Evolutionary conservation across 2,888 invertebrate genomes (phyloP).

Genomic region (Vanessa cardui): DNA sequence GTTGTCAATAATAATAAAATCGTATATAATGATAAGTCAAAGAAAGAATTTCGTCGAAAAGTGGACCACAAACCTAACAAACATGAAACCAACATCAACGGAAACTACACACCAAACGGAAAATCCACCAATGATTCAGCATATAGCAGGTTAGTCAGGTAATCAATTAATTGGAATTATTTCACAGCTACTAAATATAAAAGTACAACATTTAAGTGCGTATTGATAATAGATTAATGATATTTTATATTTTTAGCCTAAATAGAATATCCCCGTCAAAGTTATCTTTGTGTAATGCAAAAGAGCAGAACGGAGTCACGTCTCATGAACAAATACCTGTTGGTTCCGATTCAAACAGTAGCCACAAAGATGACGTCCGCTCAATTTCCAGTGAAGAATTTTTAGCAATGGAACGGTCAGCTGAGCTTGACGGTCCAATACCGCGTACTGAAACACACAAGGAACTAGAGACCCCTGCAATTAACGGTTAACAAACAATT

Average conservation of each 20-base stretch:
- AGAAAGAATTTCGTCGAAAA: conserved; percentile 60
- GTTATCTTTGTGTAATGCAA: conserved; percentile 68
- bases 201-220: background rate
- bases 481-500: conserved; percentile 51
- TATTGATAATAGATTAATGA: background rate
- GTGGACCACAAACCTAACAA: conserved; percentile 66
- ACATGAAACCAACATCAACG: conserved; percentile 59
- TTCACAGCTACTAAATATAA: background rate
- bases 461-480: conserved; percentile 53
- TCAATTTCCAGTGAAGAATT: conserved; percentile 77
- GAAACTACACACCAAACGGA: conserved; percentile 69
- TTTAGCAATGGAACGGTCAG: conserved; percentile 76
- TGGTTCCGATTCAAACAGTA: conserved; percentile 65
- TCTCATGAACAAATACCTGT: conserved; percentile 63
- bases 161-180: conserved; percentile 40
- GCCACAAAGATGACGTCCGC: conserved; percentile 67
- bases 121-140: conserved; percentile 87
- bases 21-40: conserved; percentile 56
- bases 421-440: conserved; percentile 63
- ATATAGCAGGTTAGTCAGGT: conserved; percentile 90
- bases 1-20: conserved; percentile 50
- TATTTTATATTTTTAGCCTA: conserved; percentile 52
- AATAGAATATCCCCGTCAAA: conserved; percentile 78
- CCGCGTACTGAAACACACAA: conserved; percentile 57
- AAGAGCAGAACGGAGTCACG: conserved; percentile 62